A percentile compares a stretch with the other conserved stretches of the same genome.
Conservation (phyloP, 2,113 vertebrate species). For the Thalassoma bifasciatum region DNA sequence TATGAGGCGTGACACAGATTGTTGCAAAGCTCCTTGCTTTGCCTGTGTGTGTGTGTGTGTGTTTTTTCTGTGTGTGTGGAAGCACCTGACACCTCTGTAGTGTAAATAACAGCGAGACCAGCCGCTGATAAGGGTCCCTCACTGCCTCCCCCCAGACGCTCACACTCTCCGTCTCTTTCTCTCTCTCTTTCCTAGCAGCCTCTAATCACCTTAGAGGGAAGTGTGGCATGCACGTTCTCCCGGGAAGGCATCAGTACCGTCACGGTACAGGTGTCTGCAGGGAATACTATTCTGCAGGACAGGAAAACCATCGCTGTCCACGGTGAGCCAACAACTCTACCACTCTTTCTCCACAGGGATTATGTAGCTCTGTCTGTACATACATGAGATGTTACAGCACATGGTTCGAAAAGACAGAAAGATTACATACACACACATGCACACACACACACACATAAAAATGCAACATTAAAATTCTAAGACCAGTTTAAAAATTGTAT, state of each 20-base stretch:
- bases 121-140: constrained; percentile 60
- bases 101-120: constrained; percentile 73
- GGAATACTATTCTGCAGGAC: constrained; percentile 93
- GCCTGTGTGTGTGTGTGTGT: constrained; percentile 3
- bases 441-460: too few relatives aligned
- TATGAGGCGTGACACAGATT: constrained; percentile 11
- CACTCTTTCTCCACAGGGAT: constrained; percentile 10
- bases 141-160: constrained; percentile 21
- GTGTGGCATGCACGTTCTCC: constrained; percentile 91
- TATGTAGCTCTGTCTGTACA: constrained; percentile 17
- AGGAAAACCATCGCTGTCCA: constrained; percentile 94
- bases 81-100: constrained; percentile 51
- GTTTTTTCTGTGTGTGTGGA: too few relatives aligned
- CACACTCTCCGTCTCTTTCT: background rate
- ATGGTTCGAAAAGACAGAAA: too few relatives aligned
- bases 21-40: background rate
- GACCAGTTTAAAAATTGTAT: too few relatives aligned
- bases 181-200: constrained; percentile 81
- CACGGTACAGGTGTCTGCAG: constrained; percentile 95
- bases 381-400: background rate
- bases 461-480: too few relatives aligned
- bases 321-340: constrained; percentile 85
- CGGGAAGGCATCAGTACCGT: constrained; percentile 93
- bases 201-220: constrained; percentile 93
- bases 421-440: too few relatives aligned